Base-by-base conservation (phyloP, 2,113 vertebrate species). In the Tragelaphus scriptus region DNA sequence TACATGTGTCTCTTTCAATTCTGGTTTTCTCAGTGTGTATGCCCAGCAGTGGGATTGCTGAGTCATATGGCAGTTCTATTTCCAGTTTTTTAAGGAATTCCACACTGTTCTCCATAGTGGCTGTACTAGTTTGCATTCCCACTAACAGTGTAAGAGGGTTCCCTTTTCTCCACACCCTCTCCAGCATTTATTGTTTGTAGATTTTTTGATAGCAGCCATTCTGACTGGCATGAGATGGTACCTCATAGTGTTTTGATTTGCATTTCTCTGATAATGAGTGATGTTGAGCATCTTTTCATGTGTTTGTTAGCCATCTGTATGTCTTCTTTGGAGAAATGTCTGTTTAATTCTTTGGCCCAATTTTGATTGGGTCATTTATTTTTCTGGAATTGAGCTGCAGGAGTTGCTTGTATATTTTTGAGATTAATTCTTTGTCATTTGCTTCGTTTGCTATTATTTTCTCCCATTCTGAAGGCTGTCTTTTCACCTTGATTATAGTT, bases 211-310 rank as follows among this genome's bases (percentile, higher is more conserved):
- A 19, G 32, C 16, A 9, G 7, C 16, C 63, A n/a, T 68, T 68
- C 63, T 68, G 63, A n/a, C 30, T 15, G 30, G 63, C 0, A 0
- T n/a, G 63, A n/a, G 2, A 4, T 65, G 30, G 3, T n/a, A 65
- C 32, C 32, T 68, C 7, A n/a, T 4, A n/a, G 63, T 68, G 63
- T 68, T n/a, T n/a, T 68, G 32, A 68, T 68, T n/a, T 68, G 32
- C 63, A 68, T 68, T 68, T 68, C 63, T 68, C 32, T n/a, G 7
- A 68, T 68, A 68, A n/a, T 68, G 16, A 68, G 32, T n/a, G 32
- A 68, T 68, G 0, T 19, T 68, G 32, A n/a, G 32, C 32, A 68
- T 68, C 8, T 68, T 68, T n/a, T n/a, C 63, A n/a, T n/a, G 16
- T 19, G 16, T 68, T 68, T n/a, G 32, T n/a, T n/a, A 68, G 32